Base-by-base conservation (phyloP, 2,113 vertebrate genomes). In the Phocoena sinus region DNA sequence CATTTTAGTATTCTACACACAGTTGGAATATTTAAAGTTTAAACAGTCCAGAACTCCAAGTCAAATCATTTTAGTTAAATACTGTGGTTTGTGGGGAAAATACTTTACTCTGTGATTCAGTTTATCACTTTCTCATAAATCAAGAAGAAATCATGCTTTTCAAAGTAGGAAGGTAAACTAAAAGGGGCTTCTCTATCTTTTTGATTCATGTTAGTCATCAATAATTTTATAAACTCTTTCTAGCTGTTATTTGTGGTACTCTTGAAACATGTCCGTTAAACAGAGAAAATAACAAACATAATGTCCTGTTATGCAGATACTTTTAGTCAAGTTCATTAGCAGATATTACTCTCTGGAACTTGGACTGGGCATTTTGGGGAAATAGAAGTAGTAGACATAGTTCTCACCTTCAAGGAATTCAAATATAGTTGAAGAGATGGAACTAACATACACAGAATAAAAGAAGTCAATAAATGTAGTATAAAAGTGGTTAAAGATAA, bases 41-140 rank as follows among this genome's bases (percentile, higher is more conserved):
- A 95, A 60, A 83, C 38, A 93, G 14, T 76, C 7, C 56, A 67
- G 60, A 88, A 95, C 36, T 47, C 44, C 62, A 90, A 20, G 62
- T 91, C 33, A 88, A 15, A 62, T 91, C 33, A 88, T 94, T 89
- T 96, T 94, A 38, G 38, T 86, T 93, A 93, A 84, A 67, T 86
- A 44, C 26, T 84, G 2, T 67, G 15, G 23, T 38, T 87, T 74
- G 26, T 88, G 68, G 62, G 26, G 47, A 97, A 93, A 84, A 38
- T 89, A 67, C 31, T 97, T 63, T 89, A 47, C 23, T n/a, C 2
- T 26, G 3, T 90, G 47, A 67, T 93, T 93, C 12, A 58, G 50
- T 41, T 18, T 96, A 81, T 85, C 25, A 60, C n/a, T 96, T 94
- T 96, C 44, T 96, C 21, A 77, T 96, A 91, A 91, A 50, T 96